These are phyloP conservation scores for Gasterosteus aculeatus DNA, from an alignment of 2,113 vertebrate species.

Conservation along the genomic window DNA sequence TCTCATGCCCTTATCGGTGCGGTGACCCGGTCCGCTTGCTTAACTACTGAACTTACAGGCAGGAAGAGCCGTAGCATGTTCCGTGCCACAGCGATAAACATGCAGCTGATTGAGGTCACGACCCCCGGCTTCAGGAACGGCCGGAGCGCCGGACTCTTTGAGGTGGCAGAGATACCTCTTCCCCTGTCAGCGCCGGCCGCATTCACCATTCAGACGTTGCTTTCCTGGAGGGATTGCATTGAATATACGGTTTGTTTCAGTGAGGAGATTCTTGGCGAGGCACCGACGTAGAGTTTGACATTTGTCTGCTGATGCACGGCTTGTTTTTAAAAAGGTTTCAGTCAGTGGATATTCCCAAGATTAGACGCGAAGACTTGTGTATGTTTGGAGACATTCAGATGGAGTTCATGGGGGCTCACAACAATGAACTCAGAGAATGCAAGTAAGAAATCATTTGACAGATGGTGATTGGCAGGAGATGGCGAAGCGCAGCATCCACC, in stretches of 20 bases:
- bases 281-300: constrained; percentile 4
- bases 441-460: constrained; percentile 25
- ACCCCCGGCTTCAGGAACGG: constrained; percentile 62
- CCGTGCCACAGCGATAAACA: constrained; percentile 66
- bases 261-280: constrained; percentile 22
- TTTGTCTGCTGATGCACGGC: neutral
- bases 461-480: constrained; percentile 20
- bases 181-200: constrained; percentile 37
- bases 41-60: constrained; percentile 54
- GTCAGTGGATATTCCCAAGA: neutral
- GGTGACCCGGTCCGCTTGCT: constrained; percentile 50
- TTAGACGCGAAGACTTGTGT: neutral
- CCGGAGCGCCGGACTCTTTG: constrained; percentile 42
- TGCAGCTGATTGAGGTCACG: constrained; percentile 78
- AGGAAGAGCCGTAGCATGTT: constrained; percentile 48
- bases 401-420: neutral
- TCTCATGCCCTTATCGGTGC: constrained; percentile 51
- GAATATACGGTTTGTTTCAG: constrained; percentile 8
- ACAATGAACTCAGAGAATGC: neutral
- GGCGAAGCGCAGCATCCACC: constrained; percentile 3
- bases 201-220: constrained; percentile 12
- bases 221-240: constrained; percentile 15
- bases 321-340: neutral
- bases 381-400: neutral
- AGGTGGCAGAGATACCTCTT: constrained; percentile 48